Evolutionary conservation across 2,797 vertebrate genomes (phyloP).

Genomic region (Thunnus albacares): DNA sequence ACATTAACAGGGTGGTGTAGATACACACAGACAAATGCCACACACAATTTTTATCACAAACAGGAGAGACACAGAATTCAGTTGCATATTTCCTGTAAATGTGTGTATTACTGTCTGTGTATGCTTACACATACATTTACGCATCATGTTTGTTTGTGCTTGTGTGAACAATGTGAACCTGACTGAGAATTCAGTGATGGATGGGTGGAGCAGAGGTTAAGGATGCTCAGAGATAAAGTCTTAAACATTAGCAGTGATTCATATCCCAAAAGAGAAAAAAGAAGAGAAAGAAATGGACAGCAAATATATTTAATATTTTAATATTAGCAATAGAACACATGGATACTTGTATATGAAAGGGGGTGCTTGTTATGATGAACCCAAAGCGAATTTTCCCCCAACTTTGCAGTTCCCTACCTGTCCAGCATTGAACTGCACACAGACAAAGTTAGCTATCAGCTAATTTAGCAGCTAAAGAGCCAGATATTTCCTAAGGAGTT

Average conservation of each 20-base stretch:
- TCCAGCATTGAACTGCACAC: no score
- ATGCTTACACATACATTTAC: background rate
- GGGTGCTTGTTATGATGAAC: no score
- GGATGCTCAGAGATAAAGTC: conserved; percentile 11
- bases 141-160: no score
- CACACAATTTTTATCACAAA: conserved; percentile 8
- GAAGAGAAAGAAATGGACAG: background rate
- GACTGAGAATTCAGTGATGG: background rate
- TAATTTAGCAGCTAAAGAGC: no score
- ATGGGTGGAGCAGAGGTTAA: conserved; percentile 46
- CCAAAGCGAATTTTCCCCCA: no score
- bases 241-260: conserved; percentile 36
- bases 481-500: no score
- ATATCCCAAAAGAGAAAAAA: background rate
- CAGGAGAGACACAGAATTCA: background rate
- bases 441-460: no score
- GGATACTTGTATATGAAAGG: no score
- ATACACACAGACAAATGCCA: conserved; percentile 1
- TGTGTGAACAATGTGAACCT: no score
- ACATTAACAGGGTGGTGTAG: conserved; percentile 15
- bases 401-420: no score
- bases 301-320: background rate
- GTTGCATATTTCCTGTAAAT: background rate
- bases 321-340: background rate
- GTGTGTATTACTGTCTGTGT: background rate